Evolutionary conservation across 2,797 vertebrate species (phyloP), one percentile per base, ranked within the genome.

Genomic region (Ptychadena robeensis): DNA sequence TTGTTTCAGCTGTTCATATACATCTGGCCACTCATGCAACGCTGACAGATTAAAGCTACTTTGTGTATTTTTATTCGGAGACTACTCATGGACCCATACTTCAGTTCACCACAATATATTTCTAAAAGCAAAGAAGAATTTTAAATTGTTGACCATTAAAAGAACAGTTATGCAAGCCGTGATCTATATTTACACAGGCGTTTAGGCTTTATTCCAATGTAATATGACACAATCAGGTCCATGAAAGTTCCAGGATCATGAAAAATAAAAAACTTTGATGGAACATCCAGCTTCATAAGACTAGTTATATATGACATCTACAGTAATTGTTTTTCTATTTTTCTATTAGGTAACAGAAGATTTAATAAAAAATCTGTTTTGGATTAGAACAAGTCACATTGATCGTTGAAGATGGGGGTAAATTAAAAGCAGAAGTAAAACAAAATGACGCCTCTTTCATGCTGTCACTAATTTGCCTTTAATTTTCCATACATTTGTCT

Each of bases 1-100:
- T 82, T 69, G 65, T 82, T 76, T 82, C 81, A 82, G 81, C 73
- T 82, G 81, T 70, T 53, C 79, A 22, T 70, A 34, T 25, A 27
- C 34, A 70, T 71, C 48, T 82, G 73, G 81, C 73, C 9, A 27
- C 37, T 32, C 66, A 40, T 44, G 53, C 40, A 32, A 22, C 48
- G 66, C 67, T 69, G 81, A 57, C 61, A 82, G 65, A 77, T 72
- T 69, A 68, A 67, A n/a, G 27, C 27, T 31, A 75, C 28, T 66
- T n/a, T 27, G 18, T 40, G 44, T 82, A 68, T 75, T 82, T 68
- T 67, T 67, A 48, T 25, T 57, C n/a, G 0, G 22, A 10, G 40
- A 28, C 34, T 18, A 6, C 65, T 67, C 18, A 61, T 12, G 11
- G 44, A 53, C 22, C 44, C 44, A 53, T 53, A 53, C 15, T n/a